Conservation (phyloP, 2,888 invertebrate genomes). For the Argyresthia goedartella region DNA sequence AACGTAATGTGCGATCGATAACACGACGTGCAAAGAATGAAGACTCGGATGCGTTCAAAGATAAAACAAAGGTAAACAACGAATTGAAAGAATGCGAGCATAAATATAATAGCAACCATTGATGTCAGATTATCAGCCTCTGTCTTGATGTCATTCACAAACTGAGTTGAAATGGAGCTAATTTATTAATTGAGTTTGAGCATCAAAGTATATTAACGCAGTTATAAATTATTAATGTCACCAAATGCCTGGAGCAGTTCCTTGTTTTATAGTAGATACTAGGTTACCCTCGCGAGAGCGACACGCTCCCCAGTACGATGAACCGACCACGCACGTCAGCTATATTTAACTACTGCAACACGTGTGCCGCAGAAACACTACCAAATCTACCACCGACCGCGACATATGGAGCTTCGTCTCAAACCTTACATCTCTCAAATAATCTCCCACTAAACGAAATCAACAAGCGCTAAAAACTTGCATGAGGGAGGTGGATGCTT, state of each 20-base stretch:
- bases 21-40: no score
- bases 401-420: conserved; percentile 21
- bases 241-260: background rate
- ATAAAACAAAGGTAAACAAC: no score
- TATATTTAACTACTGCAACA: conserved; percentile 66
- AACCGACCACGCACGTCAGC: conserved; percentile 36
- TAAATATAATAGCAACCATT: no score
- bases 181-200: no score
- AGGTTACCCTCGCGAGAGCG: conserved; percentile 45
- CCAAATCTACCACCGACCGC: conserved; percentile 20
- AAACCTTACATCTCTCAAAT: conserved; percentile 23
- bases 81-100: no score
- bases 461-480: conserved; percentile 6
- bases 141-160: no score
- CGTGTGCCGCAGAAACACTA: conserved; percentile 46
- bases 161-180: no score
- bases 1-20: no score
- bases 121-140: no score
- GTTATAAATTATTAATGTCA: conserved; percentile 10
- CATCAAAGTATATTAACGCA: no score
- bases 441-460: conserved; percentile 12
- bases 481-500: background rate
- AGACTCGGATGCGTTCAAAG: no score
- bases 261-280: conserved; percentile 14
- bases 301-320: conserved; percentile 54